phyloP scores from a whole-genome alignment of 1,140 invertebrate species.

The Bombus haemorrhoidalis region DNA sequence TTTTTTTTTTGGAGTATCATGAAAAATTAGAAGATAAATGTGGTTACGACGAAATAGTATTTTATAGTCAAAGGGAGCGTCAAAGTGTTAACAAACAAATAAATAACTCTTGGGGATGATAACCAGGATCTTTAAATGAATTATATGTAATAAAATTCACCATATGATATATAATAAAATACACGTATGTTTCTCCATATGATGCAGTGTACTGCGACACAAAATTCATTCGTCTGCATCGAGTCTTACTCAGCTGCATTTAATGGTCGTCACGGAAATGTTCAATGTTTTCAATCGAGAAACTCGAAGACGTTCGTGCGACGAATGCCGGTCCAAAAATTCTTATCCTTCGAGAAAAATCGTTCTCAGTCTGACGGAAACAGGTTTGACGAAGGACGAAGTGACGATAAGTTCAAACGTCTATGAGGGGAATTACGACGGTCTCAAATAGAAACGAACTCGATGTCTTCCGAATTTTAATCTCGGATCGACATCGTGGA shows the following conservation, averaged over 20 bases:
- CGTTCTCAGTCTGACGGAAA: background rate
- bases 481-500: background rate
- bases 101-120: background rate
- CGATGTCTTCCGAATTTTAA: background rate
- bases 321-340: background rate
- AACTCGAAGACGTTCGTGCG: slow-evolving; percentile 39
- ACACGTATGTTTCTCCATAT: background rate
- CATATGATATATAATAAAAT: background rate
- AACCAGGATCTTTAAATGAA: background rate
- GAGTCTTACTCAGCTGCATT: background rate
- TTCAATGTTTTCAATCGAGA: slow-evolving; percentile 32
- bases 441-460: background rate
- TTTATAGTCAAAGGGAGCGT: no score
- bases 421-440: background rate
- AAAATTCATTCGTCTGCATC: background rate
- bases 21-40: no score
- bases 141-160: background rate
- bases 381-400: slow-evolving; percentile 43
- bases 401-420: background rate
- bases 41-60: no score
- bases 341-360: background rate
- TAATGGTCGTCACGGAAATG: slow-evolving; percentile 3
- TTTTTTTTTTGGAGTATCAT: no score
- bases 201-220: background rate
- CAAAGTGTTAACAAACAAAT: background rate